A percentile compares a stretch with the other conserved stretches of the same genome.
These are phyloP conservation scores for Stylophora pistillata DNA, from an alignment of 64 coral and sea anemone species.

Conservation along the genomic window DNA sequence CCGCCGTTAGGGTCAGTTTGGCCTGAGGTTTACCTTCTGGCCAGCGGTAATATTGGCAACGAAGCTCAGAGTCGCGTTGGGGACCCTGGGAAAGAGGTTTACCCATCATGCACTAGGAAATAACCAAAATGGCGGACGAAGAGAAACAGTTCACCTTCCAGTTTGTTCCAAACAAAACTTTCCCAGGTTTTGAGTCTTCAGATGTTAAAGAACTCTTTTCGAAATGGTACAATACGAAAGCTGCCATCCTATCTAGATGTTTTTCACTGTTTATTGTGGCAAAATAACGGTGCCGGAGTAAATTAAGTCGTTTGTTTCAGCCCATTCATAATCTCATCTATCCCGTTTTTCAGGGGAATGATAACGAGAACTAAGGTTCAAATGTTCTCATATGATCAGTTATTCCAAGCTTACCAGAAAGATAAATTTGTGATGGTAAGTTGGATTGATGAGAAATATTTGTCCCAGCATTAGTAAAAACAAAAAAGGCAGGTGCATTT, in stretches of 20 bases:
- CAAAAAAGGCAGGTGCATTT: too few relatives aligned
- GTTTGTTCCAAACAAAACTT: slow-evolving; percentile 52
- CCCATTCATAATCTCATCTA: background rate
- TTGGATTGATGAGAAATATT: too few relatives aligned
- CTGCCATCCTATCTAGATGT: background rate
- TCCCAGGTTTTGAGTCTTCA: slow-evolving; percentile 57
- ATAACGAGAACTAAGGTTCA: slow-evolving; percentile 21
- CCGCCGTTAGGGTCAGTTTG: too few relatives aligned
- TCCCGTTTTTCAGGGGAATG: slow-evolving; percentile 62
- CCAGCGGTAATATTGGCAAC: too few relatives aligned
- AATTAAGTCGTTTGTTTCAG: background rate
- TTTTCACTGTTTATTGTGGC: background rate
- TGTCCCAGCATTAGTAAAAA: too few relatives aligned
- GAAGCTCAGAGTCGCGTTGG: too few relatives aligned
- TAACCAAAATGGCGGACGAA: slow-evolving; percentile 52
- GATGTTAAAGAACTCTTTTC: slow-evolving; percentile 46
- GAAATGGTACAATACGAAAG: slow-evolving; percentile 53
- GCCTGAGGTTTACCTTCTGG: too few relatives aligned
- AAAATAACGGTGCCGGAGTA: background rate
- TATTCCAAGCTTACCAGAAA: slow-evolving; percentile 63
- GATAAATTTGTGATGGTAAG: slow-evolving; percentile 66
- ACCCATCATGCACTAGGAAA: background rate
- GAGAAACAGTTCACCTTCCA: slow-evolving; percentile 44
- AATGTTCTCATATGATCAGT: slow-evolving; percentile 69
- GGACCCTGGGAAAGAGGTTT: too few relatives aligned